Base-by-base conservation (phyloP, 2,113 vertebrate species). In the Nannobrachium achirus region DNA sequence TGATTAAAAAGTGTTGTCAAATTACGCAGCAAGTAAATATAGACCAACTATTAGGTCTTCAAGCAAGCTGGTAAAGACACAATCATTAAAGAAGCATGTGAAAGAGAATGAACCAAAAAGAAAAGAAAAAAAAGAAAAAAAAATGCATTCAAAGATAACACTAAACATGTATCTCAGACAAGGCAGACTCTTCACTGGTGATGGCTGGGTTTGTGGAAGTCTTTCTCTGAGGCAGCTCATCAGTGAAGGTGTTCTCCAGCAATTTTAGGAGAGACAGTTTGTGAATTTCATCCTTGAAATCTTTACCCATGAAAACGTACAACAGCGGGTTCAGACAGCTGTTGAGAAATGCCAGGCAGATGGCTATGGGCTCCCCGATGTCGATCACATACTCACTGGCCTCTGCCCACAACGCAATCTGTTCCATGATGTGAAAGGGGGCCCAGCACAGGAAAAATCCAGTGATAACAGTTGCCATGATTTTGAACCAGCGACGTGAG, bases 381-480 rank as follows among this genome's bases (percentile, higher is more conserved):
- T 13, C 81, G 19, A 10, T 80, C 48, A 91, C 69, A 46, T 84
- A 83, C 41, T 76, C 56, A 65, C 65, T 92, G 63, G 73, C 8
- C 53, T 83, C 33, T 25, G 10, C 13, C 8, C 67, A 81, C 81
- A 92, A 57, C 84, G 93, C 92, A 11, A 92, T 89, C 5, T 93
- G 71, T 50, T 57, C 51, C 78, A 97, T 90, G 65, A 94, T 89
- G 0, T 96, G 95, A 73, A 93, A 96, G 0, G 95, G 95, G 55
- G 94, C 91, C 92, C 95, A 96, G 81, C 95, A 97, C 46, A 96
- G 79, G 85, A 96, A 96, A 64, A 97, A 96, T 0, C 92, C 92
- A 15, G 80, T 84, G 6, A 95, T 95, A 51, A 96, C 94, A 0
- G 94, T 93, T 1, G 93, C 92, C 2, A 96, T 96, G 64, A 96